These are phyloP conservation scores for Hemithea aestivaria DNA, from an alignment of 2,888 invertebrate genomes.

Conservation along the genomic window DNA sequence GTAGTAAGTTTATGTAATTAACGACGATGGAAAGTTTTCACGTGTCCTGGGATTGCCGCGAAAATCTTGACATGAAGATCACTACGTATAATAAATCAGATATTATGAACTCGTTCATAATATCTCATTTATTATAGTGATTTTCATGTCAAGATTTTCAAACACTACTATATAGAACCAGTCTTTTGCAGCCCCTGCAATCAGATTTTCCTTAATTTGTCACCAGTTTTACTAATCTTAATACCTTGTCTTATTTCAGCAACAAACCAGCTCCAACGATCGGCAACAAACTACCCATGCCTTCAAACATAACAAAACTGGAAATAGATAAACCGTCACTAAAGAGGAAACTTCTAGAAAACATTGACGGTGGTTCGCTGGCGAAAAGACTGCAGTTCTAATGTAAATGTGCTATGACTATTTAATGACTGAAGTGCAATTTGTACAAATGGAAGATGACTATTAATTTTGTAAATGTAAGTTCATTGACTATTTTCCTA, in stretches of 20 bases:
- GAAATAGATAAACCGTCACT: constrained; percentile 83
- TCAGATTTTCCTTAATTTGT: too few species aligned
- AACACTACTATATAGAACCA: too few species aligned
- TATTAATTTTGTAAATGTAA: constrained; percentile 1
- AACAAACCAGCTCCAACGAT: constrained; percentile 94
- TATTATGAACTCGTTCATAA: too few species aligned
- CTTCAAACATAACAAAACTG: constrained; percentile 80
- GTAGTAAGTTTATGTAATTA: too few species aligned
- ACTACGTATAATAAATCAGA: too few species aligned
- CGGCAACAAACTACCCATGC: constrained; percentile 90
- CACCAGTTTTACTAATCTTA: background rate
- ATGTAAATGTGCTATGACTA: constrained; percentile 14
- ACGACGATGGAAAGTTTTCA: too few species aligned
- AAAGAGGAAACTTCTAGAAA: constrained; percentile 87
- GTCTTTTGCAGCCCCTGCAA: too few species aligned
- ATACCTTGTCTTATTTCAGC: constrained; percentile 55
- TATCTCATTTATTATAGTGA: too few species aligned
- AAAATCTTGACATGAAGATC: too few species aligned
- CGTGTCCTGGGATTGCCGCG: too few species aligned
- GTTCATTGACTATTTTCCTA: too few species aligned
- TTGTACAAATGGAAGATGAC: constrained; percentile 20
- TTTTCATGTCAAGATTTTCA: too few species aligned
- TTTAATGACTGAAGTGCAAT: constrained; percentile 45
- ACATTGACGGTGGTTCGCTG: constrained; percentile 83
- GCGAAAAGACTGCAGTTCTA: constrained; percentile 85